Base-by-base conservation (phyloP, 1,140 invertebrate genomes). In the Medauroidea extradentata region DNA sequence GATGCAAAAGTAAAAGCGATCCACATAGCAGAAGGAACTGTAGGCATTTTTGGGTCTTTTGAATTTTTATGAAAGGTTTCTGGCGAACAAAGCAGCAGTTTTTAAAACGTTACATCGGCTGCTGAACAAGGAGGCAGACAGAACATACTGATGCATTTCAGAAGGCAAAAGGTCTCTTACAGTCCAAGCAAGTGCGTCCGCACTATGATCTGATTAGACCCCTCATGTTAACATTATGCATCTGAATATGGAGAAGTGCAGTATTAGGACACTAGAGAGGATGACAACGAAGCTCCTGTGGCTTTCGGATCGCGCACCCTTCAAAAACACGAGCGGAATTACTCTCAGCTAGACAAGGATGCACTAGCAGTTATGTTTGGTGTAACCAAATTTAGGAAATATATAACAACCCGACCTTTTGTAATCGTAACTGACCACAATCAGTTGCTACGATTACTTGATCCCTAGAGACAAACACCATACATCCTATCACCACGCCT, bases 291-390 rank as follows among this genome's bases (percentile, higher is more conserved):
- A 63, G 64, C 63, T 27, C 72, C 71, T 11, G 70, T 77, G 41
- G 66, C 65, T 2, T 77, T 64, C 64, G 78, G 34, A 64, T 55
- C 41, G 14, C 49, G 13, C 63, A 34, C 29, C 4, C 29, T 34
- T 4, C 29, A 34, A 11, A 4, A 11, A 7, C 29, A 76, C 16
- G 75, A 80, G 60, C 57, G 64, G 59, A 76, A 74, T 54, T 79
- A 81, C 48, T 52, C 71, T 3, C 76, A 76, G 54, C 70, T 78
- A n/a, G 82, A 5, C 50, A 76, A 2, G 76, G 65, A 62, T 71
- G 69, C 8, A 66, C 80, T 9, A 70, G 73, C 18, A 80, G 72
- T 61, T 25, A 34, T 81, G 0, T 73, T 65, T 59, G 77, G 78
- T n/a, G 29, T 34, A 7, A 34, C 29, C 29, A 34, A 34, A 34